A percentile compares a stretch with the other conserved stretches of the same genome.
Evolutionary conservation across 2,113 vertebrate genomes (phyloP).

Genomic region (Bufo gargarizans): DNA sequence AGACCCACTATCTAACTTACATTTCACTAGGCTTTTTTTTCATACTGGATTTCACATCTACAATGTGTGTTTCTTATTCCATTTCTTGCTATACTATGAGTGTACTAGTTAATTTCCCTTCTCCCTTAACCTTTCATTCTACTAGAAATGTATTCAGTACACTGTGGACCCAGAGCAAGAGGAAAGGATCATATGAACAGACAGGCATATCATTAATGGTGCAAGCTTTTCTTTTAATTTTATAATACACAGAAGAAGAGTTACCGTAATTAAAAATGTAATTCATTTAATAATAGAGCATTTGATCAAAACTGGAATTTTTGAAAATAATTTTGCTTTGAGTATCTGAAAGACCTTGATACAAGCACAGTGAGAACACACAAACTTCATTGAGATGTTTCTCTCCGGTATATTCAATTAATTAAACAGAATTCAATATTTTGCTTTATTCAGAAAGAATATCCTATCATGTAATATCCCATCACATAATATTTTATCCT

Average conservation of each 20-base stretch:
- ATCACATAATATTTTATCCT: no score
- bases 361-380: no score
- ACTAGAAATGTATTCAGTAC: slow-evolving; percentile 22
- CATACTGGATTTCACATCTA: slow-evolving; percentile 45
- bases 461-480: no score
- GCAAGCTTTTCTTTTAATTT: neutral
- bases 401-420: no score
- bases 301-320: no score
- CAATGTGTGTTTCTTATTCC: slow-evolving; percentile 48
- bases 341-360: no score
- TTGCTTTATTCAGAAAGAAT: no score
- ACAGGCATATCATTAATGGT: slow-evolving; percentile 22
- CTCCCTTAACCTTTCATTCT: slow-evolving; percentile 41
- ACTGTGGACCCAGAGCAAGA: neutral
- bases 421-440: no score
- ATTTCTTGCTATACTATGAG: slow-evolving; percentile 38
- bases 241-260: neutral
- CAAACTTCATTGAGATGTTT: no score
- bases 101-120: slow-evolving; percentile 8
- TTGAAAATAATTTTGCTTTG: no score
- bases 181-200: slow-evolving; percentile 15
- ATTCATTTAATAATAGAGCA: no score
- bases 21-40: slow-evolving; percentile 51
- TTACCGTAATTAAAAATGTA: no score
- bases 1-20: slow-evolving; percentile 49